Evolutionary conservation across 2,113 vertebrate genomes (phyloP), one percentile per base, ranked within the genome.

Genomic region (Sceloporus tristichus): DNA sequence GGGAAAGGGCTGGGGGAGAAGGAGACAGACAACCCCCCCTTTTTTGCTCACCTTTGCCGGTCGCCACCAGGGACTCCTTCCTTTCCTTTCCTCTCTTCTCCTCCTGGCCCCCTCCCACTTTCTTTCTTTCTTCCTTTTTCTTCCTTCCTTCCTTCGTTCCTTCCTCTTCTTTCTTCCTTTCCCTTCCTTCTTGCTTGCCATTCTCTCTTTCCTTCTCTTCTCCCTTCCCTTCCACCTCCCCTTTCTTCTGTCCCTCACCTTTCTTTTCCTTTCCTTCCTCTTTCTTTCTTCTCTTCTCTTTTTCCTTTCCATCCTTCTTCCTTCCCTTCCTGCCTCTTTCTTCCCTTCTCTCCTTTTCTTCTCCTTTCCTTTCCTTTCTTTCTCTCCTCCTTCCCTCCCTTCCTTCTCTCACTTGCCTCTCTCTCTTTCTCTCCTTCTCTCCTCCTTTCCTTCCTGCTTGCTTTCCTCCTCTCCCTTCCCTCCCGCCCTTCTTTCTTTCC

Each of bases 31-130:
- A n/a, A n/a, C n/a, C n/a, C n/a, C n/a, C n/a, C n/a, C n/a, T n/a
- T 89, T 90, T 71, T 70, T 18, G 89, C 94, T 97, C 96, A 97
- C 95, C 96, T 96, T 97, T 29, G 66, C 77, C 91, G 94, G 92
- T 95, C 95, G 94, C 94, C 93, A 93, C 94, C 94, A 91, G 94
- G 95, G 95, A 91, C 92, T 93, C 95, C 91, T 93, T 91, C 38
- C 85, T 90, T 10, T 7, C 90, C 91, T 25, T 68, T 79, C 73
- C 87, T 90, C 92, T 85, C 88, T 79, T 42, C 40, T 59, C 80
- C 54, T 1, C n/a, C 7, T 16, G 4, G 40, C 25, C 48, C 48
- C 48, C 0, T 14, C 92, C 91, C 19, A 65, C 84, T 76, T 88
- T 92, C 92, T 77, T 77, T 56, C 84, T 79, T 4, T 79, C 82